Evolutionary conservation across 2,797 vertebrate genomes (phyloP), one percentile per base, ranked within the genome.

Genomic region (Enteromius paludinosus): DNA sequence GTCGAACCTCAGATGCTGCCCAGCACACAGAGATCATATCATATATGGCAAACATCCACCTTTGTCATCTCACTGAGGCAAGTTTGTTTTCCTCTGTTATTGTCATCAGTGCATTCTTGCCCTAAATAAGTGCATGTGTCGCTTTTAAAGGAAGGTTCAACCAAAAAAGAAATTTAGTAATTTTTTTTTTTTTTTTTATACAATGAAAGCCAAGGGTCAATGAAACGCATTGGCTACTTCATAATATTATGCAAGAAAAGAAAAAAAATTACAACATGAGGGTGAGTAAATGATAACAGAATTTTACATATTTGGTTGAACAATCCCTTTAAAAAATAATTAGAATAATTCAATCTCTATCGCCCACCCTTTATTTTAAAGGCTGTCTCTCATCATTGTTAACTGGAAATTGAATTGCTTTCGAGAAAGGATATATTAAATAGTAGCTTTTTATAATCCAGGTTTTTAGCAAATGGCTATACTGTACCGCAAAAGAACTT

Each of bases 371-470:
- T 65, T 69, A 79, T 82, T 85, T 78, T 77, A 68, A 66, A 54
- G 43, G 43, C 35, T 62, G 41, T 84, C 43, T 74, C 30, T 28
- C 17, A 8, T 33, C 30, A 78, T 59, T 54, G 25, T 82, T 65
- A 41, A 15, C 14, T 76, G 78, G 41, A 83, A 83, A 82, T 62
- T 73, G 33, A 87, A 84, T 86, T 82, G 62, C 75, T 86, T 83
- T 78, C 14, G 52, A 15, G 33, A 88, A 91, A 88, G 80, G 81
- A 83, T 87, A 87, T 90, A 90, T 89, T 90, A 87, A 91, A 92
- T 89, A 79, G 89, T 88, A 87, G 18, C 56, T 78, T 91, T 83
- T 90, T 85, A 90, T 90, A 90, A 93, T 91, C 88, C 84, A 83
- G 45, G 73, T 78, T 78, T 83, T 85, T 90, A 87, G 86, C 80